Percentiles rank a stretch among this genome's conserved stretches.
These are phyloP conservation scores for Drosophila auraria DNA, from an alignment of 1,140 invertebrate species.

Conservation along the genomic window DNA sequence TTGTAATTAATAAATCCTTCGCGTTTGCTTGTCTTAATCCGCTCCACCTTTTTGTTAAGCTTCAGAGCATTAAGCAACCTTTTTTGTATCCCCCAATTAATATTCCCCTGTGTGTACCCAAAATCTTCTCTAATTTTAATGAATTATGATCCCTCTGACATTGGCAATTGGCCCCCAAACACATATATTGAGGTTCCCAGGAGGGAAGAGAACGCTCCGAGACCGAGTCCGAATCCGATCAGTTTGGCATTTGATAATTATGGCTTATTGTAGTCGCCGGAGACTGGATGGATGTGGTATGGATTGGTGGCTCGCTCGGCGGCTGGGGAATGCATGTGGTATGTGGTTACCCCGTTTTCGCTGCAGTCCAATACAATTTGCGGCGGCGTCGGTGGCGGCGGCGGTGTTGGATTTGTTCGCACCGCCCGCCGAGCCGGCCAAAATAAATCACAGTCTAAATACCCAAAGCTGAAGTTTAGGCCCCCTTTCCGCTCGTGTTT, in stretches of 20 bases:
- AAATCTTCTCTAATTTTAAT: conserved; percentile 42
- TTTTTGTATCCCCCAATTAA: conserved; percentile 39
- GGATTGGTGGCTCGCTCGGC: conserved; percentile 7
- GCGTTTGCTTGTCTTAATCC: conserved; percentile 31
- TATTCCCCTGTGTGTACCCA: conserved; percentile 2
- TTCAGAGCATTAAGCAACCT: conserved; percentile 7
- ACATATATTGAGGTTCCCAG: conserved; percentile 25
- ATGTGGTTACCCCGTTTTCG: conserved; percentile 33
- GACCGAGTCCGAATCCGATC: conserved; percentile 42
- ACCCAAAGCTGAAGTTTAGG: conserved; percentile 78
- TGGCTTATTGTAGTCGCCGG: conserved; percentile 74
- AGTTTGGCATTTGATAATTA: conserved; percentile 78
- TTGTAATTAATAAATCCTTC: conserved; percentile 14
- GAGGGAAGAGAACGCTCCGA: conserved; percentile 18
- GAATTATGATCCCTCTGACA: conserved; percentile 49
- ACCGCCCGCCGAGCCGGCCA: conserved; percentile 70
- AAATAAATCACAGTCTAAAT: conserved; percentile 83
- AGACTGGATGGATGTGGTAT: conserved; percentile 30
- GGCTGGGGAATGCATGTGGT: conserved; percentile 27
- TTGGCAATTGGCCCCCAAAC: conserved; percentile 32
- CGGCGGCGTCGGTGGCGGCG: conserved; percentile 26
- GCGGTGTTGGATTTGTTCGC: conserved; percentile 33
- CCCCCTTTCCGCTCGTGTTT: conserved; percentile 52
- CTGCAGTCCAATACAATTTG: conserved; percentile 45
- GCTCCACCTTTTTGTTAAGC: conserved; percentile 20